Conservation (phyloP, 2,888 invertebrate genomes). For the Ichneumon xanthorius region DNA sequence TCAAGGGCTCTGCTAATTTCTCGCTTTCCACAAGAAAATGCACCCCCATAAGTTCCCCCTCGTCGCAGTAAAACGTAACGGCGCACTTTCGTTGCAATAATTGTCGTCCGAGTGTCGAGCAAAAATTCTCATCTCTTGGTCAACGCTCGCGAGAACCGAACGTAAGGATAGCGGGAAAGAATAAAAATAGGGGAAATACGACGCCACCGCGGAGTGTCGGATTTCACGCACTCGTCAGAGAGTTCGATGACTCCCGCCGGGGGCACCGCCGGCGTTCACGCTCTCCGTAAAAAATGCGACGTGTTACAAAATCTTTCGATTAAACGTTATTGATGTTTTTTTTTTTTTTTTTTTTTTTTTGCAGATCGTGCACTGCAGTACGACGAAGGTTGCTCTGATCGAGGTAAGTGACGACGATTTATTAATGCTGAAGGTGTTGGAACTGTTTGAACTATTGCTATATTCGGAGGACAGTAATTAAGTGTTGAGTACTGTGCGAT, state of each 20-base stretch:
- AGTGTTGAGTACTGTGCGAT: slow-evolving; percentile 12
- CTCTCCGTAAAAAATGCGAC: slow-evolving; percentile 25
- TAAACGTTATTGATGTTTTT: background rate
- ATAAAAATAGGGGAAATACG: slow-evolving; percentile 28
- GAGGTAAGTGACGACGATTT: slow-evolving; percentile 69
- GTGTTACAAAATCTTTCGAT: slow-evolving; percentile 26
- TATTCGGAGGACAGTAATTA: slow-evolving; percentile 5
- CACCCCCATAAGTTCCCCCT: background rate
- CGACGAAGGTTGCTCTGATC: slow-evolving; percentile 67
- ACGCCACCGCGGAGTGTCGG: slow-evolving; percentile 53
- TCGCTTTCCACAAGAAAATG: slow-evolving; percentile 47
- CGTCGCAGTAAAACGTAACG: background rate
- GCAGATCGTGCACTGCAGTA: slow-evolving; percentile 72
- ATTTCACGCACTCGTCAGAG: slow-evolving; percentile 45
- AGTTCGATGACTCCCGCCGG: slow-evolving; percentile 65
- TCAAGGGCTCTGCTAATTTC: slow-evolving; percentile 16
- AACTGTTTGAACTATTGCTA: background rate
- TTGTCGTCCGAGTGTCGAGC: background rate
- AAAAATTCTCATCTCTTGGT: background rate
- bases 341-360: slow-evolving; percentile 61
- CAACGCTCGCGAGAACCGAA: slow-evolving; percentile 32
- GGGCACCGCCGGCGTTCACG: slow-evolving; percentile 31
- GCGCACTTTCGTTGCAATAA: slow-evolving; percentile 51
- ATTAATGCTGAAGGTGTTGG: background rate
- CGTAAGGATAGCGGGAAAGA: slow-evolving; percentile 2